Conservation (phyloP, 2,888 invertebrate genomes). For the Hypercompe scribonia region DNA sequence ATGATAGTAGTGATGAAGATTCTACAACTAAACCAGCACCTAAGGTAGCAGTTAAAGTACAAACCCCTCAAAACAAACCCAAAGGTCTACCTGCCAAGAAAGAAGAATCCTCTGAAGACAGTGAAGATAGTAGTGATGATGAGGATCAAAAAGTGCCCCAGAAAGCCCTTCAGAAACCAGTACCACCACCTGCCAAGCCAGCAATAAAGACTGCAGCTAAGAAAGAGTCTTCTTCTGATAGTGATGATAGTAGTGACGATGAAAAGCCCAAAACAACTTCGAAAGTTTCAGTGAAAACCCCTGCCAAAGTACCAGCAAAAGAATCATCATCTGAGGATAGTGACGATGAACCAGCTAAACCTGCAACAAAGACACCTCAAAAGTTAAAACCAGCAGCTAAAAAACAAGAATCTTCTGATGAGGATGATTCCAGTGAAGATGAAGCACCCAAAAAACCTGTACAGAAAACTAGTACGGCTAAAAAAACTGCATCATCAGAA, state of each 20-base stretch:
- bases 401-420: conserved; percentile 50
- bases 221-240: conserved; percentile 65
- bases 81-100: conserved; percentile 43
- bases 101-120: conserved; percentile 60
- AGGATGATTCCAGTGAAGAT: conserved; percentile 61
- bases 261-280: conserved; percentile 47
- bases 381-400: conserved; percentile 44
- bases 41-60: conserved; percentile 37
- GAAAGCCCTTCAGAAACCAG: conserved; percentile 45
- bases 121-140: conserved; percentile 70
- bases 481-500: conserved; percentile 64
- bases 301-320: conserved; percentile 36
- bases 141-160: conserved; percentile 44
- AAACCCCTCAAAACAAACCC: conserved; percentile 54
- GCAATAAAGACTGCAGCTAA: conserved; percentile 39
- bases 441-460: conserved; percentile 56
- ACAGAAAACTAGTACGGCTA: conserved; percentile 52
- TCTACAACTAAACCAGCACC: conserved; percentile 41
- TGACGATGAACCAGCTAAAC: conserved; percentile 69
- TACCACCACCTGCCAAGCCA: conserved; percentile 40
- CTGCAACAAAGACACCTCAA: conserved; percentile 52
- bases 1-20: conserved; percentile 70
- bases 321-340: conserved; percentile 71
- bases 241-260: conserved; percentile 71
- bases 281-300: conserved; percentile 40